Conservation (phyloP, 2,113 vertebrate species). For the Syngnathus floridae region DNA sequence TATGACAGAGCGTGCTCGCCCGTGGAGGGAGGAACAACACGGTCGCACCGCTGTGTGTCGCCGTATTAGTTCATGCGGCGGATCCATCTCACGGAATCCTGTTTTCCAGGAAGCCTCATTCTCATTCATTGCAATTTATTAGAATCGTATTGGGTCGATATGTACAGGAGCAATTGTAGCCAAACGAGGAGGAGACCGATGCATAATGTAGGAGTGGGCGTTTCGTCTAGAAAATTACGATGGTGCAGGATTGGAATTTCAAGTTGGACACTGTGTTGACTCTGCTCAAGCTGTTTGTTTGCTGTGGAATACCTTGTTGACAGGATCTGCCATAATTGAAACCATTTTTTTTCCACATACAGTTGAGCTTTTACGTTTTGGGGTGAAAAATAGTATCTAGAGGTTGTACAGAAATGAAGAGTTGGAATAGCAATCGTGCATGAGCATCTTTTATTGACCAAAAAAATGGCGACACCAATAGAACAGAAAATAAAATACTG, state of each 20-base stretch:
- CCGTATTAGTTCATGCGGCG: constrained; percentile 39
- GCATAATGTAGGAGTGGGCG: constrained; percentile 48
- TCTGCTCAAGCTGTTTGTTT: background rate
- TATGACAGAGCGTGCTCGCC: constrained; percentile 50
- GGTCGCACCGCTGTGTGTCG: constrained; percentile 48
- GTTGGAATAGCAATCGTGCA: background rate
- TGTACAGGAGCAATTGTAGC: constrained; percentile 49
- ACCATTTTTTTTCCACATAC: background rate
- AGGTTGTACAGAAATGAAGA: background rate
- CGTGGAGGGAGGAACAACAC: constrained; percentile 37
- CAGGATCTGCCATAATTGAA: background rate
- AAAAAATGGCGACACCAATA: too few relatives aligned
- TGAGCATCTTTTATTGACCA: background rate
- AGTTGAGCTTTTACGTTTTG: background rate
- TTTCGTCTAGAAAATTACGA: constrained; percentile 38
- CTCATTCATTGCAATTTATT: constrained; percentile 48
- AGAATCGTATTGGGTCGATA: constrained; percentile 44
- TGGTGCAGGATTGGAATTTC: constrained; percentile 19
- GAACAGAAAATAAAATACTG: too few relatives aligned
- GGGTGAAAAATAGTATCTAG: background rate
- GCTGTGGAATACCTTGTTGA: background rate
- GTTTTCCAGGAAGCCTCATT: constrained; percentile 44
- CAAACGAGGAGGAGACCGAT: constrained; percentile 38
- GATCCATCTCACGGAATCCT: constrained; percentile 23
- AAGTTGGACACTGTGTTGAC: constrained; percentile 9